Evolutionary conservation across 1,140 invertebrate species (phyloP), one percentile per base, ranked within the genome.

Genomic region (Drosophila carrolli): DNA sequence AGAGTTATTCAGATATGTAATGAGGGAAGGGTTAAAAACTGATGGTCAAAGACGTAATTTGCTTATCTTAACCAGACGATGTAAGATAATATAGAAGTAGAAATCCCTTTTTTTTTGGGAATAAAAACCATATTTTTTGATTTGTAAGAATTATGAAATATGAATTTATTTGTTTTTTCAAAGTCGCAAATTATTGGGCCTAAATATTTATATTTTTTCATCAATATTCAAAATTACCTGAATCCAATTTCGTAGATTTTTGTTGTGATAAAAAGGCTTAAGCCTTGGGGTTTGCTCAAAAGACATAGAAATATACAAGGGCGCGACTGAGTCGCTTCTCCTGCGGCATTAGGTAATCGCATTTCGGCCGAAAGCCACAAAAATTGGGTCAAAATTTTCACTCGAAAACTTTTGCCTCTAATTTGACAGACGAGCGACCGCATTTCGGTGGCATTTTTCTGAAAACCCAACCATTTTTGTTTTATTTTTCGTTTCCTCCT

Each of bases 381-480:
- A 72, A 73, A 78, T 57, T 72, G 75, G 68, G 79, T 81, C 81
- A 76, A 68, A 63, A 63, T 80, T 70, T 80, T 80, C 71, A 75
- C 68, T 75, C 29, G 58, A 65, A 81, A 66, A 58, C 44, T 60
- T 60, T 67, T 67, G 77, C 71, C 75, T 86, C 74, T 81, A 86
- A 85, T 86, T 86, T 86, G 78, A 76, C 83, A 78, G 74, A 56
- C 65, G 51, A 65, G 43, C 40, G 67, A 71, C 68, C 72, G 83
- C 83, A 74, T 88, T 86, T 86, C 79, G 76, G 63, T 74, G 76
- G 66, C 72, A 68, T 76, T 83, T 84, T 75, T 67, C 37, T 40
- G 40, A 57, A 70, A 82, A 81, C 65, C 67, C 77, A 72, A 68
- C 46, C 40, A 37, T 38, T 38, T 41, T 58, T 40, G 16, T 35